Evolutionary conservation across 2,888 invertebrate species (phyloP).

Genomic region (Campoplex nolae): DNA sequence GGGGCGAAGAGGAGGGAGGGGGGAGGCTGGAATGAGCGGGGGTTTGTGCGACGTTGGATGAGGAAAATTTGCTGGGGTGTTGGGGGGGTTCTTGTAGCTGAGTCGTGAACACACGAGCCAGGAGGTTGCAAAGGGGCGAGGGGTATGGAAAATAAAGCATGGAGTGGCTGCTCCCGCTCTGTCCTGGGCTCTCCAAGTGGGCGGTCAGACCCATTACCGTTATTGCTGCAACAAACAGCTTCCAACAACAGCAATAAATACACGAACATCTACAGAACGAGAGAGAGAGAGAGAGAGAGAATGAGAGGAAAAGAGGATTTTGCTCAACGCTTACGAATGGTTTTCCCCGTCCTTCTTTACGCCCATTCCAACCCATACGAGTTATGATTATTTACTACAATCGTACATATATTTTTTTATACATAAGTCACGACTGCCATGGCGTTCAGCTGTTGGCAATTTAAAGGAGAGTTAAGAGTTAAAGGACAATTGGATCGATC

Average conservation of each 20-base stretch:
- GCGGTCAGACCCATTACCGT: slow-evolving; percentile 82
- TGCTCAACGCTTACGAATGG: slow-evolving; percentile 69
- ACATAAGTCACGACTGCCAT: slow-evolving; percentile 16
- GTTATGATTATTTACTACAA: slow-evolving; percentile 81
- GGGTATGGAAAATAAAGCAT: slow-evolving; percentile 60
- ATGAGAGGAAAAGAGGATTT: slow-evolving; percentile 60
- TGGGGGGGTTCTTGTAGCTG: slow-evolving; percentile 40
- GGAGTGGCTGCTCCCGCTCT: slow-evolving; percentile 47
- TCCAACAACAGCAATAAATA: slow-evolving; percentile 84
- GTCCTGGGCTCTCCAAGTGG: slow-evolving; percentile 65
- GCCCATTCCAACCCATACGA: slow-evolving; percentile 72
- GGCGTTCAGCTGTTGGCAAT: slow-evolving; percentile 19
- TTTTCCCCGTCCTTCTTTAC: slow-evolving; percentile 24
- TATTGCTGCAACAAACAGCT: slow-evolving; percentile 84
- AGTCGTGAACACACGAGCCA: slow-evolving; percentile 46
- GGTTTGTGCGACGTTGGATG: slow-evolving; percentile 60
- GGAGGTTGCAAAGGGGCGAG: slow-evolving; percentile 38
- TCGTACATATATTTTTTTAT: slow-evolving; percentile 12
- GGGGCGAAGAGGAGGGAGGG: not conserved
- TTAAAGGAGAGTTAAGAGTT: not conserved
- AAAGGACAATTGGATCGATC: slow-evolving; percentile 18
- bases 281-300: slow-evolving; percentile 43
- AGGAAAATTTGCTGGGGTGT: slow-evolving; percentile 39
- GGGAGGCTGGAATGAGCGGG: slow-evolving; percentile 8
- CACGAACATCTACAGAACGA: slow-evolving; percentile 64